These are phyloP conservation scores for Vidua macroura DNA, from an alignment of 2,113 vertebrate species.

Conservation along the genomic window DNA sequence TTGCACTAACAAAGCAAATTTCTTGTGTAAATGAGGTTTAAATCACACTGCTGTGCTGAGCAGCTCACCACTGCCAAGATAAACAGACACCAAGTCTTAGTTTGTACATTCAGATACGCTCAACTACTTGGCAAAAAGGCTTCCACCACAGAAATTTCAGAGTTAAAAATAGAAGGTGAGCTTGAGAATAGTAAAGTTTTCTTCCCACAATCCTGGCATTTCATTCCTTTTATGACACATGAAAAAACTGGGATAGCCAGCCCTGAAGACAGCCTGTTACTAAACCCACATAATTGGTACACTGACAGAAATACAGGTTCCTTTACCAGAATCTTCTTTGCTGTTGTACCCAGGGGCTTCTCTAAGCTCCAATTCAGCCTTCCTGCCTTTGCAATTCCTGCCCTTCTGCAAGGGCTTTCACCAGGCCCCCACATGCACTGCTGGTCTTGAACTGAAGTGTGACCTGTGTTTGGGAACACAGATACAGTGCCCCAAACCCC, in stretches of 20 bases:
- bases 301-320: not conserved
- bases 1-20: not conserved
- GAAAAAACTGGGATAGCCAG: not conserved
- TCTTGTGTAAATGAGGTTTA: not conserved
- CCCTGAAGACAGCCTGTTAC: not conserved
- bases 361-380: not conserved
- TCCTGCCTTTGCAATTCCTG: not conserved
- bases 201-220: not conserved
- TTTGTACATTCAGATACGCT: not conserved
- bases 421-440: not conserved
- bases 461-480: not conserved
- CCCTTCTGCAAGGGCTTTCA: not conserved
- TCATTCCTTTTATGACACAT: not conserved
- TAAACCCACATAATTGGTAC: not conserved
- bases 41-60: not conserved
- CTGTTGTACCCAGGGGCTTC: not conserved
- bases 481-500: not conserved
- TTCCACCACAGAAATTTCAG: not conserved
- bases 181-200: not conserved
- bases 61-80: not conserved
- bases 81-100: not conserved
- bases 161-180: constrained; percentile 30
- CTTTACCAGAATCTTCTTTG: not conserved
- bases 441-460: not conserved
- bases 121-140: not conserved